Evolutionary conservation across 2,888 invertebrate species (phyloP), one percentile per base, ranked within the genome.

Genomic region (Andrena chrysosceles): DNA sequence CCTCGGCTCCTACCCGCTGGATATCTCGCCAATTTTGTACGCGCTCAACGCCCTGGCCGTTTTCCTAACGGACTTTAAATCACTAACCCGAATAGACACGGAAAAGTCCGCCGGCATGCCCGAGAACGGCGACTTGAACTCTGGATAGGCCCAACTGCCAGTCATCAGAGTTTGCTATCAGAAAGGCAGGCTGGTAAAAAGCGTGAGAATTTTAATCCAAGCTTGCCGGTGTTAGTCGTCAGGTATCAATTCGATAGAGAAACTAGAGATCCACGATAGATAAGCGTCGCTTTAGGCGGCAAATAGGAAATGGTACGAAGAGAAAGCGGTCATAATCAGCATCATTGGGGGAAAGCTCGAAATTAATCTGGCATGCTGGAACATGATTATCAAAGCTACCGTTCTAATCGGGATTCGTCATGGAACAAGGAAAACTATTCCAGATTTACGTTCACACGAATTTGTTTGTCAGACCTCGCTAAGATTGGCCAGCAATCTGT

Each of bases 21-120:
- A 78, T 79, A 68, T 77, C 81, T 75, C 62, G 80, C 86, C 85
- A 83, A 88, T 87, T 85, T 86, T 78, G 70, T 71, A 63, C 73
- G 26, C 59, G 20, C 29, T 54, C 73, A 48, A 26, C 33, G n/a
- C 63, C 26, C 29, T 62, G 71, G 33, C 71, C 60, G 71, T 26
- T 62, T 31, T 62, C 68, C 68, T 26, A 31, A 13, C 75, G 60
- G 33, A 75, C 66, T 68, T 66, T 68, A 31, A 35, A 63, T 69
- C 70, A 49, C 20, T 16, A 26, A 52, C 49, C 59, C 42, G 13
- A 49, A 60, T 2, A 56, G 23, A 26, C 23, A 13, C 26, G 56
- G 23, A 23, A 26, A 56, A 42, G 42, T 42, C 16, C 42, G 42
- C 16, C 42, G 42, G 13, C 42, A n/a, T 52, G 52, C 8, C 20